Base-by-base conservation (phyloP, 2,797 vertebrate genomes). In the Octomys mimax region DNA sequence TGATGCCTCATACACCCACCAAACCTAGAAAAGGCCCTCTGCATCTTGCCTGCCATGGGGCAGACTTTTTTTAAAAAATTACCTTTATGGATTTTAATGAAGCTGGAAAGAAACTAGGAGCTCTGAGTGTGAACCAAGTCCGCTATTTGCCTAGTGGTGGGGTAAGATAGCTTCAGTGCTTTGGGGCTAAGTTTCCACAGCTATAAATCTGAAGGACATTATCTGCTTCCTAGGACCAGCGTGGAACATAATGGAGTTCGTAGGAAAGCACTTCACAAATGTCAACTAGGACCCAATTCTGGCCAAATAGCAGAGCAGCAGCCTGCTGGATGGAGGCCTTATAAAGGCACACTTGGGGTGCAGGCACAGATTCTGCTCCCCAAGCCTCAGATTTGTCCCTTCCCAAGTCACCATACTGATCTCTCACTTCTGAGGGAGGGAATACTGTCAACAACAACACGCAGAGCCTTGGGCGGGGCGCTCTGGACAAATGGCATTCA, bases 341-440 rank as follows among this genome's bases (percentile, higher is more conserved):
- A 77, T 8, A 89, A 77, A 64, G 18, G 70, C n/a, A 1, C 31
- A 24, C 21, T 68, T 83, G 42, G 13, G 21, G 33, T 39, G 16
- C 54, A 57, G 54, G 54, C 36, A 57, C 1, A 13, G 75, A 62
- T 61, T 54, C 80, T 26, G 36, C 84, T 91, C 62, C 26, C 54
- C 33, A 88, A 82, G 71, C 68, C 66, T 31, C n/a, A 93, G 81
- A 75, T 52, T 89, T 42, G 39, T 71, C 61, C 46, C 86, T 52
- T n/a, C 54, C 81, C 42, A 64, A 62, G 28, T 77, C 75, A 89
- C 31, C 26, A 54, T 26, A 16, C 85, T 61, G 36, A 54, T 89
- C 49, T 91, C 78, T 87, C 19, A 8, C 93, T 97, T 73, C 71
- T 97, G 39, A 95, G 91, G 96, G 46, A 62, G 94, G 91, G 96